Evolutionary conservation across 2,113 vertebrate genomes (phyloP), one percentile per base, ranked within the genome.

Genomic region (Hirundichthys speculiger): DNA sequence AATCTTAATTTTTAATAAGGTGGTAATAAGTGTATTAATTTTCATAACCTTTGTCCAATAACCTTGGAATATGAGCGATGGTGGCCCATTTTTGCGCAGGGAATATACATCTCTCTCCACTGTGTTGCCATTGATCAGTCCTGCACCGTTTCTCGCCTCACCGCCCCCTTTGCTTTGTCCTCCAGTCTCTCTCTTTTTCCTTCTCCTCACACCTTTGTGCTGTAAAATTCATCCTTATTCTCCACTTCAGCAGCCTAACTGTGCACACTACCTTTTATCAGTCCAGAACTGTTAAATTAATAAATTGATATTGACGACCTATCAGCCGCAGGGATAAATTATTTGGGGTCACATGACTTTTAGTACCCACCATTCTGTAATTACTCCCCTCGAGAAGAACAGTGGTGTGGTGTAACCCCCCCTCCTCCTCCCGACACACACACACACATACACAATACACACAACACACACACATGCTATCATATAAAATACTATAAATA

Each of bases 231-330:
- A 79, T 81, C 78, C 82, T 77, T 75, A 79, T 82, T 87, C 82
- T 81, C 62, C 39, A 16, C 84, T 82, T 82, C 77, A 76, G 85
- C 77, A 73, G 65, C 69, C 89, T 88, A 88, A 89, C 87, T 84
- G 79, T 75, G 83, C 50, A 24, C 77, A 78, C 81, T 85, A 86
- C 87, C 88, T 92, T 92, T 92, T 93, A 93, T 92, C 91, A 92
- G 89, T 87, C 85, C 85, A 86, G 79, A 90, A 90, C 87, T 91
- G 89, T 93, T 93, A 88, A 91, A 91, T 92, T 92, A 92, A 93
- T 93, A 91, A 93, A 93, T 92, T 90, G 90, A 91, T 93, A 93
- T 93, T 93, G 91, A 93, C 88, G 84, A 91, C 82, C 91, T 90
- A 92, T 93, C 91, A 93, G 88, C 86, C 75, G 42, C 75, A 80